Conservation (phyloP, 2,888 invertebrate genomes). For the Melinaea marsaeus region DNA sequence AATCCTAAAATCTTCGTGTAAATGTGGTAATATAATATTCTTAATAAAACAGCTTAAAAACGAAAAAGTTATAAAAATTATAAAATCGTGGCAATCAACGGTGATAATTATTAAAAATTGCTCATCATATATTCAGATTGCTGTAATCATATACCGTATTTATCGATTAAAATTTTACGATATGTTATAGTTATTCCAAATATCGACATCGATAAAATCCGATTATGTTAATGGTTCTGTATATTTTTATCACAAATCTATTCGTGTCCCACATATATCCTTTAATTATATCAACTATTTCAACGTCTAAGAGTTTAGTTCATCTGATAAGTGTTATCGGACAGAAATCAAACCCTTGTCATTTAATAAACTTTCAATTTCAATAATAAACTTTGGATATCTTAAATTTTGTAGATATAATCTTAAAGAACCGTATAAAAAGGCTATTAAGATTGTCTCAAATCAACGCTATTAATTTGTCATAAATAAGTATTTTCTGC, state of each 20-base stretch:
- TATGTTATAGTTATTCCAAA: constrained; percentile 18
- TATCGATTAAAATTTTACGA: constrained; percentile 26
- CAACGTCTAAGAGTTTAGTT: no score
- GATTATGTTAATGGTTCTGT: constrained; percentile 6
- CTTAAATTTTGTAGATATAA: constrained; percentile 1
- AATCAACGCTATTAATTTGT: constrained; percentile 29
- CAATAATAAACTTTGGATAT: no score
- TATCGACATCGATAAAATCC: constrained; percentile 14
- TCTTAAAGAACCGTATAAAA: constrained; percentile 23
- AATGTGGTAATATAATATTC: no score
- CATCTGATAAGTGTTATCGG: no score
- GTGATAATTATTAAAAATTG: constrained; percentile 15
- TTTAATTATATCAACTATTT: background rate
- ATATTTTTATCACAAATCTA: constrained; percentile 4
- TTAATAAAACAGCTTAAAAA: no score
- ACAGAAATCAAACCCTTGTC: no score
- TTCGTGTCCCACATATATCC: background rate
- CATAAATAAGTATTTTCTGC: constrained; percentile 28
- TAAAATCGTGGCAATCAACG: constrained; percentile 8
- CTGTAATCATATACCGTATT: constrained; percentile 26
- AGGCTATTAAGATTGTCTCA: constrained; percentile 26
- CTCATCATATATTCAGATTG: constrained; percentile 23
- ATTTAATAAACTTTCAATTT: no score
- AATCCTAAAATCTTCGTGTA: no score
- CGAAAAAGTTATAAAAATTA: constrained; percentile 8